A percentile compares a stretch with the other conserved stretches of the same genome.
phyloP scores from a whole-genome alignment of 2,888 invertebrate species.

The Helobdella robusta region DNA sequence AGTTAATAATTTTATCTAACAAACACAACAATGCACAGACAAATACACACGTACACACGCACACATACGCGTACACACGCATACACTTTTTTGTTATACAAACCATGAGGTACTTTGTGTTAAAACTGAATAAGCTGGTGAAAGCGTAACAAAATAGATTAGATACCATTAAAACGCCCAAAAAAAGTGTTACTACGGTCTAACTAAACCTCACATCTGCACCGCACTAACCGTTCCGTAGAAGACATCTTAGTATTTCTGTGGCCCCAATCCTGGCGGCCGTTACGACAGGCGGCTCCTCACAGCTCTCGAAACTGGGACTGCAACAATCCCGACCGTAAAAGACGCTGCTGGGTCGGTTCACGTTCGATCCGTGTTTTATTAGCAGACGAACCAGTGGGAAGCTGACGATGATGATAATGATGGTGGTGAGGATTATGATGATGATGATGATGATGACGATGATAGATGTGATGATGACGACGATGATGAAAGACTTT shows the following conservation, averaged over 20 bases:
- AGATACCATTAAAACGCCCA: too few relatives aligned
- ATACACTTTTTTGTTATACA: too few relatives aligned
- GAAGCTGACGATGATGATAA: conserved; percentile 17
- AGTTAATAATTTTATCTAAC: too few relatives aligned
- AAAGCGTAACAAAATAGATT: too few relatives aligned
- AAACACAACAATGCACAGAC: too few relatives aligned
- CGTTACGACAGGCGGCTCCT: conserved; percentile 34
- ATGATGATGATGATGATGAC: conserved; percentile 20
- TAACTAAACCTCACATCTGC: too few relatives aligned
- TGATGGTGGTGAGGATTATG: conserved; percentile 27
- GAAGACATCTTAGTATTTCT: conserved; percentile 27
- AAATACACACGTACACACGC: too few relatives aligned
- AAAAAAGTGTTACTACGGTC: too few relatives aligned
- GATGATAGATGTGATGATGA: conserved; percentile 12
- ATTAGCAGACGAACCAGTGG: conserved; percentile 26
- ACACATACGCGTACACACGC: too few relatives aligned
- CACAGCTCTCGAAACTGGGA: conserved; percentile 31
- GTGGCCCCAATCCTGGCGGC: conserved; percentile 31
- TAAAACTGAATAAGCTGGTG: too few relatives aligned
- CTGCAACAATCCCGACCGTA: conserved; percentile 30
- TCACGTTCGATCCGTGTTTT: conserved; percentile 30
- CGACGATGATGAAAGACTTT: too few relatives aligned
- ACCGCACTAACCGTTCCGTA: conserved; percentile 30
- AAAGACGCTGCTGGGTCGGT: conserved; percentile 30
- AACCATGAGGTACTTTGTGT: too few relatives aligned